Evolutionary conservation across 2,888 invertebrate species (phyloP).

Genomic region (Hemithea aestivaria): DNA sequence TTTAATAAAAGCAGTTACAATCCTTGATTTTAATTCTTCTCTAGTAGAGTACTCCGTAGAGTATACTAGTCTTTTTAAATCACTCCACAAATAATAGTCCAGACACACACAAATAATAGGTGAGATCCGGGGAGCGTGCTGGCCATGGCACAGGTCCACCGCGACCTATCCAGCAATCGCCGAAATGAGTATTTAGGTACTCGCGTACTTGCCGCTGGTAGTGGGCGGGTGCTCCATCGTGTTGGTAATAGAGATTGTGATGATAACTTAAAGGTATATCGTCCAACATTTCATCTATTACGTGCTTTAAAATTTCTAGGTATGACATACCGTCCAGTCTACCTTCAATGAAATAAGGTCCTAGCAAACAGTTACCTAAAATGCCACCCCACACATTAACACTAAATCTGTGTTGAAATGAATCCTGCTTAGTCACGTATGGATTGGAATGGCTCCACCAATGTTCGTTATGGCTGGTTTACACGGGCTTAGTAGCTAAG

Average conservation of each 20-base stretch:
- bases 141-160: slow-evolving; percentile 13
- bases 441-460: slow-evolving; percentile 2
- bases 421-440: not conserved
- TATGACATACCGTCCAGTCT: not conserved
- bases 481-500: slow-evolving; percentile 14
- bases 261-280: too few relatives aligned
- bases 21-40: not conserved
- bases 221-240: slow-evolving; percentile 2
- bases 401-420: not conserved
- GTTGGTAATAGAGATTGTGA: too few relatives aligned
- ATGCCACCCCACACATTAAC: not conserved
- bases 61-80: too few relatives aligned
- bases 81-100: slow-evolving; percentile 11
- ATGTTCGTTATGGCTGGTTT: slow-evolving; percentile 1
- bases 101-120: too few relatives aligned
- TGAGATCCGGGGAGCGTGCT: slow-evolving; percentile 11
- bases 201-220: slow-evolving; percentile 1
- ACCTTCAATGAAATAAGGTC: not conserved
- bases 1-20: not conserved
- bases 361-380: not conserved
- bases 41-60: slow-evolving; percentile 1
- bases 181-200: slow-evolving; percentile 8
- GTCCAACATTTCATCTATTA: too few relatives aligned
- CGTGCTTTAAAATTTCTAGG: too few relatives aligned
- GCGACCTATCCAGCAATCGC: slow-evolving; percentile 21